phyloP scores from a whole-genome alignment of 2,113 vertebrate genomes.

The Callipepla californica region DNA sequence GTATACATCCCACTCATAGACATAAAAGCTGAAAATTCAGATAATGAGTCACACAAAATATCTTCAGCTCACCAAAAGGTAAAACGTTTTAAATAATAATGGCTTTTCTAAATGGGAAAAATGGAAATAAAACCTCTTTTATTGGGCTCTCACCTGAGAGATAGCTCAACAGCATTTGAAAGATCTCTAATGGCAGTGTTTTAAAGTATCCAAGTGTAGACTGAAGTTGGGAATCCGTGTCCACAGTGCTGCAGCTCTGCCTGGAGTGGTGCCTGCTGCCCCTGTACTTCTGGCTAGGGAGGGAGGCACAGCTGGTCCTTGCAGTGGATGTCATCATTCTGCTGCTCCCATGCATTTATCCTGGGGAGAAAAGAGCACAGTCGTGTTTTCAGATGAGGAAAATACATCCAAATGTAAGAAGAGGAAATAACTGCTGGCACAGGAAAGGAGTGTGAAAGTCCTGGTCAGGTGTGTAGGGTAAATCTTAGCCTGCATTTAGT shows the following conservation, averaged over 20 bases:
- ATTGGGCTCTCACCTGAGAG: constrained; percentile 78
- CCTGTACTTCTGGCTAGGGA: constrained; percentile 41
- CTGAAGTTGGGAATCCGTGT: constrained; percentile 49
- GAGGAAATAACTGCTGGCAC: not conserved
- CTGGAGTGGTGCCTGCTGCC: constrained; percentile 31
- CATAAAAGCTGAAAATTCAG: not conserved
- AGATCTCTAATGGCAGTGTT: constrained; percentile 85
- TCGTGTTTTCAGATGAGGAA: not conserved
- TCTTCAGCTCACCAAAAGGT: not conserved
- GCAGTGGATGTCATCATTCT: constrained; percentile 55
- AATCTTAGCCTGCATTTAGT: not conserved
- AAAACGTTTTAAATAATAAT: not conserved
- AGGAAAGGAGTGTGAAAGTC: not conserved
- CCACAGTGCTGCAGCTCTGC: not conserved
- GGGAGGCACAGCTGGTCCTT: constrained; percentile 22
- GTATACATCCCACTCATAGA: too few relatives aligned
- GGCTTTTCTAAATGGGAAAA: not conserved
- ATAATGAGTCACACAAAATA: not conserved
- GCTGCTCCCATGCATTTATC: not conserved
- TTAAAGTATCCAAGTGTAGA: constrained; percentile 77
- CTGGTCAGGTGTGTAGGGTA: not conserved
- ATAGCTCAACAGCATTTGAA: constrained; percentile 84
- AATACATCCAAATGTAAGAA: not conserved
- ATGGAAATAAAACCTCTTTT: not conserved
- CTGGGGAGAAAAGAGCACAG: constrained; percentile 32